Evolutionary conservation across 2,113 vertebrate genomes (phyloP), one percentile per base, ranked within the genome.

Genomic region (Australoheros scitulus): DNA sequence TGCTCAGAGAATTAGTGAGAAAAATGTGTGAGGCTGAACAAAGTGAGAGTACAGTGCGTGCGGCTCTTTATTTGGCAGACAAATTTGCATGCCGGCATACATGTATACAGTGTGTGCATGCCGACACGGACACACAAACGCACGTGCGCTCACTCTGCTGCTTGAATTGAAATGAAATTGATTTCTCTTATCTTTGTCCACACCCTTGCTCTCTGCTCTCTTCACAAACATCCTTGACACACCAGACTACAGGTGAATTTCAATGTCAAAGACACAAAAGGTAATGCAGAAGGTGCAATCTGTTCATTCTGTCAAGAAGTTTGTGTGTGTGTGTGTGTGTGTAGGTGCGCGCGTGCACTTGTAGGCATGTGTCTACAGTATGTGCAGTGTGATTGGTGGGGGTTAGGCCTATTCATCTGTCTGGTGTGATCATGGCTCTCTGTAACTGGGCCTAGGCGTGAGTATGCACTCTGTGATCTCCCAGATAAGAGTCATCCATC

Each of bases 401-500:
- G 50, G 82, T 70, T 59, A 76, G 86, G 81, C 85, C 84, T 81
- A 88, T 93, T 93, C 93, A 91, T 94, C 91, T 93, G 93, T 93
- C 93, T 93, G 89, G 92, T 94, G 94, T 94, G 94, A 94, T 93
- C 75, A 59, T 91, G 90, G 88, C 85, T 89, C 82, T 85, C 80
- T 89, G 90, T 89, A 84, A 92, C 90, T 26, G 80, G 89, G 91
- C 88, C 91, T 41, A 83, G 91, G 92, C 81, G 89, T 89, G 89
- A 93, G 90, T 80, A 52, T 85, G 92, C 90, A 82, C 92, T 91
- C 91, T 86, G 92, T 90, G 93, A 94, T 95, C 91, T 92, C 83
- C 90, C 83, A 87, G 92, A 95, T 95, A 94, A 94, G 87, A 91
- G 86, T 91, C 93, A 93, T 94, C 94, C 93, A 95, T 95, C 95